Percentiles rank a stretch among this genome's conserved stretches.
phyloP scores from a whole-genome alignment of 2,797 vertebrate genomes.

The Diceros bicornis region DNA sequence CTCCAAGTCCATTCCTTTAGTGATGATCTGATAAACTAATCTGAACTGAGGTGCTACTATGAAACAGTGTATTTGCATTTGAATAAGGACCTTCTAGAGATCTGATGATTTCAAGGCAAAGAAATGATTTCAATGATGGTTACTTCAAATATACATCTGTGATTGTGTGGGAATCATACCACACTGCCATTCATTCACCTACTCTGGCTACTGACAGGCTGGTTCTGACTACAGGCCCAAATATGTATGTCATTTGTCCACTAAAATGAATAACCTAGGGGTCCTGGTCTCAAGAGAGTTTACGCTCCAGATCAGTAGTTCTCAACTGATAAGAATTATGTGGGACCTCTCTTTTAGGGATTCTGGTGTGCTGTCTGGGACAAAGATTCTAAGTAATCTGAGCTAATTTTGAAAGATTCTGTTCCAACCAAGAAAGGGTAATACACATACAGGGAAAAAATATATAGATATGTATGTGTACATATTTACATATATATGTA shows the following conservation, averaged over 20 bases:
- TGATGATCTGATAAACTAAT: constrained; percentile 14
- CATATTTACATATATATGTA: too few species aligned
- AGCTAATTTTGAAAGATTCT: not conserved
- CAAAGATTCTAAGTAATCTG: not conserved
- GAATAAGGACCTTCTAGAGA: not conserved
- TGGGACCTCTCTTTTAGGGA: not conserved
- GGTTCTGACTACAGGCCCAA: not conserved
- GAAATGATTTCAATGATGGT: not conserved
- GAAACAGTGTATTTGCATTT: not conserved
- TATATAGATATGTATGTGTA: too few species aligned
- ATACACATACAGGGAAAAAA: not conserved
- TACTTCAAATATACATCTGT: not conserved
- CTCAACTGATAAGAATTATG: not conserved
- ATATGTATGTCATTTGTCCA: not conserved
- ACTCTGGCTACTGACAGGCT: not conserved
- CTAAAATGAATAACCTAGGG: not conserved
- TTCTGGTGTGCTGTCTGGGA: not conserved
- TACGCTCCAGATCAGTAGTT: not conserved
- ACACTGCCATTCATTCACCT: not conserved
- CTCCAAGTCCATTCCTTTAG: not conserved
- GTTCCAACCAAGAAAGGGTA: not conserved
- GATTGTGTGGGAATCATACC: not conserved
- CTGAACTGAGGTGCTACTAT: not conserved
- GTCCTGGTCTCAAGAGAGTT: not conserved
- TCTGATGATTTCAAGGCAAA: not conserved